Conservation (phyloP, 2,113 vertebrate species). For the Hypanus sabinus region DNA sequence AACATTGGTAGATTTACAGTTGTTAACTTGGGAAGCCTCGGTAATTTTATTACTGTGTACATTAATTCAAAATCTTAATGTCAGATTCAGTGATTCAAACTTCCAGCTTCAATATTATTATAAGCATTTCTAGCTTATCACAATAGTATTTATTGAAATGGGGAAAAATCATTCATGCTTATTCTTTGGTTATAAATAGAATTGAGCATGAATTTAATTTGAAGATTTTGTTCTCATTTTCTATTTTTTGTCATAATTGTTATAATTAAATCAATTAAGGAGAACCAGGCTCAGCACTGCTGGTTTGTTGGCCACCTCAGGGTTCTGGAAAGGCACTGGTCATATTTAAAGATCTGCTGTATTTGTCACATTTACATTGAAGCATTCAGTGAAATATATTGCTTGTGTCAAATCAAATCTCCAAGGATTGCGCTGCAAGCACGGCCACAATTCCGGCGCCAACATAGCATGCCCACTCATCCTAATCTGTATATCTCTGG, state of each 20-base stretch:
- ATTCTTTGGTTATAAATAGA: background rate
- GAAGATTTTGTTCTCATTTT: background rate
- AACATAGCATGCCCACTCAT: too few relatives aligned
- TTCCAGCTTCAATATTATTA: background rate
- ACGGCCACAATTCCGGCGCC: too few relatives aligned
- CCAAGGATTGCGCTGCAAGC: too few relatives aligned
- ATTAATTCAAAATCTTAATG: background rate
- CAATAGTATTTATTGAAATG: constrained; percentile 1
- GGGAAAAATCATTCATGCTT: background rate
- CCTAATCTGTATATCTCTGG: too few relatives aligned
- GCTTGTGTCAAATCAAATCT: too few relatives aligned
- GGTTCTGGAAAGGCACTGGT: too few relatives aligned
- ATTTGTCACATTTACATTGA: too few relatives aligned
- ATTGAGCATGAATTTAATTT: too few relatives aligned
- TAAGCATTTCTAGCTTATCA: background rate
- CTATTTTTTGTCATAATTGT: background rate
- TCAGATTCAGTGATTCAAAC: background rate
- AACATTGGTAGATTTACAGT: background rate
- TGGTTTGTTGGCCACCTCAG: too few relatives aligned
- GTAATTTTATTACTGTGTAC: background rate
- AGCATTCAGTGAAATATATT: too few relatives aligned
- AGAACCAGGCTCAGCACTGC: too few relatives aligned
- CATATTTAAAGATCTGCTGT: too few relatives aligned
- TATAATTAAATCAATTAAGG: background rate
- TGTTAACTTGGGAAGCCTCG: background rate